Percentiles rank a stretch among this genome's conserved stretches.
These are phyloP conservation scores for Protobothrops flavoviridis DNA, from an alignment of 2,113 vertebrate species.

Conservation along the genomic window DNA sequence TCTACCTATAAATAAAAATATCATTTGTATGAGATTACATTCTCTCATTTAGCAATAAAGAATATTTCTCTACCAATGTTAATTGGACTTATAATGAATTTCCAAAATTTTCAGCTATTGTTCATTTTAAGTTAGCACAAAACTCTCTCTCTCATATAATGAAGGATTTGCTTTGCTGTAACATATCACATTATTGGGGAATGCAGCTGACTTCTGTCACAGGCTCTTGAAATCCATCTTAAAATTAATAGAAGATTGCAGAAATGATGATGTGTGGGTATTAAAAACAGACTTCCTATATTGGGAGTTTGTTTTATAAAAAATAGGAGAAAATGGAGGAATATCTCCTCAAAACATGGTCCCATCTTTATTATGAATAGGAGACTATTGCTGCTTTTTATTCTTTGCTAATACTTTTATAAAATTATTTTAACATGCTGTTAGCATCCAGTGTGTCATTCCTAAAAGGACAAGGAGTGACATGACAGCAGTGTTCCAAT, in stretches of 20 bases:
- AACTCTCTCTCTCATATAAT: background rate
- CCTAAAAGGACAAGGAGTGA: too few relatives aligned
- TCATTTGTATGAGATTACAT: background rate
- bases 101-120: background rate
- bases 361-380: background rate
- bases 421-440: background rate
- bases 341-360: background rate
- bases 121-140: background rate
- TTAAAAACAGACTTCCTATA: background rate
- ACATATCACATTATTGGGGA: background rate
- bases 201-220: background rate
- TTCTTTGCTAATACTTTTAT: background rate
- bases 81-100: background rate
- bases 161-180: background rate
- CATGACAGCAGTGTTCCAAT: too few relatives aligned
- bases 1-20: background rate
- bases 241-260: background rate
- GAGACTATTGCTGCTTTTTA: background rate
- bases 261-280: background rate
- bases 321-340: background rate
- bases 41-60: background rate
- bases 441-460: background rate
- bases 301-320: background rate
- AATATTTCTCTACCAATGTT: background rate
- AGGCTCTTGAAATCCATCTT: background rate